These are phyloP conservation scores for Caenorhabditis remanei DNA, from an alignment of 1,140 invertebrate genomes.

Conservation along the genomic window DNA sequence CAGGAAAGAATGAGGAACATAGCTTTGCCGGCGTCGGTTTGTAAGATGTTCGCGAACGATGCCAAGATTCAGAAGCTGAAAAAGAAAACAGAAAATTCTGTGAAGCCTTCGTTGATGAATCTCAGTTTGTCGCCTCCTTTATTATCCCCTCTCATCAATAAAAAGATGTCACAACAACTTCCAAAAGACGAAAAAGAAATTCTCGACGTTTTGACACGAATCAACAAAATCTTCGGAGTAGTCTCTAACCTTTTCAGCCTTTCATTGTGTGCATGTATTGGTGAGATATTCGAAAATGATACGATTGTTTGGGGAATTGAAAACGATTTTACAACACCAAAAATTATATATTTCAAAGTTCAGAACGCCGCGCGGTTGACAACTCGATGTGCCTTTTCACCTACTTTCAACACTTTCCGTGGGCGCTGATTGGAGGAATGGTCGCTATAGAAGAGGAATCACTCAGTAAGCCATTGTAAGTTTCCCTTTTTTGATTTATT, in stretches of 20 bases:
- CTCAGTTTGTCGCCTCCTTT: background rate
- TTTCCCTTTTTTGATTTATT: too few species aligned
- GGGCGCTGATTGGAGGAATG: slow-evolving; percentile 27
- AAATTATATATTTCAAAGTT: background rate
- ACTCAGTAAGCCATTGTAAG: background rate
- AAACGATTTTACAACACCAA: background rate
- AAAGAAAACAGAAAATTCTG: background rate
- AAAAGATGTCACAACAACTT: background rate
- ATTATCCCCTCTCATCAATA: too few species aligned
- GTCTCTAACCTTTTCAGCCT: background rate
- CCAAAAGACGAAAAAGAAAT: slow-evolving; percentile 6
- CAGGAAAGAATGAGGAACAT: background rate
- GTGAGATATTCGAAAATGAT: background rate
- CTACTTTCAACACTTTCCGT: slow-evolving; percentile 5
- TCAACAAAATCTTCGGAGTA: background rate
- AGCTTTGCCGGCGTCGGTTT: background rate
- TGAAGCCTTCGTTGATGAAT: background rate
- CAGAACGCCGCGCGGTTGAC: slow-evolving; percentile 25
- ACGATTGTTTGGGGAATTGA: background rate
- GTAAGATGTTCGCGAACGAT: background rate
- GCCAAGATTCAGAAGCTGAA: background rate
- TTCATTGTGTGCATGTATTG: slow-evolving; percentile 5
- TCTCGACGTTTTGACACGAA: background rate
- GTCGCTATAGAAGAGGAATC: background rate
- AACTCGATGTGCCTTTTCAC: slow-evolving; percentile 25